phyloP scores from a whole-genome alignment of 2,888 invertebrate genomes.

The Steromphala cineraria region DNA sequence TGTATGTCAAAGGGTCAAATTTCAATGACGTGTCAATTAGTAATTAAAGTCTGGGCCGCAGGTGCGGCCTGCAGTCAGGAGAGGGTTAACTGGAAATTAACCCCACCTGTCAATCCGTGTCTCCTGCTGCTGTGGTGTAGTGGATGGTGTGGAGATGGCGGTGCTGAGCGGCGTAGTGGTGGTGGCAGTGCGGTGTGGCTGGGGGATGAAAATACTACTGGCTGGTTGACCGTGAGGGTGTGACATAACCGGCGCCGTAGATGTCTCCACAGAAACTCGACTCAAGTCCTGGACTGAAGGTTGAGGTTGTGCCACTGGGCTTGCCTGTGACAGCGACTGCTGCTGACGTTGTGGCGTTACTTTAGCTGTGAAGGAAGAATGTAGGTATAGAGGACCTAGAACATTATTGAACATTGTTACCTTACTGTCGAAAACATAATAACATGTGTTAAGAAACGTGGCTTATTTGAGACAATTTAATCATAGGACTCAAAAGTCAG shows the following conservation, averaged over 20 bases:
- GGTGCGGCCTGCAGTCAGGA: too few relatives aligned
- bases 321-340: slow-evolving; percentile 30
- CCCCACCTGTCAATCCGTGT: slow-evolving; percentile 23
- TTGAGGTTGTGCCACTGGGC: slow-evolving; percentile 28
- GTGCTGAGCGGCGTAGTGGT: slow-evolving; percentile 34
- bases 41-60: too few relatives aligned
- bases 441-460: too few relatives aligned
- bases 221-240: slow-evolving; percentile 26
- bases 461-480: too few relatives aligned
- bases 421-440: too few relatives aligned
- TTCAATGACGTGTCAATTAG: too few relatives aligned
- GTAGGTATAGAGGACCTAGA: not conserved
- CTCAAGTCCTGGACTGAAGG: slow-evolving; percentile 26
- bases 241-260: slow-evolving; percentile 23
- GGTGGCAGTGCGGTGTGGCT: slow-evolving; percentile 40
- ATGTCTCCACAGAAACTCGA: slow-evolving; percentile 27
- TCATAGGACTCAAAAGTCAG: too few relatives aligned
- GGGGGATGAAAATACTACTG: slow-evolving; percentile 44
- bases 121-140: not conserved
- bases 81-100: too few relatives aligned
- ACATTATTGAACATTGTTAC: too few relatives aligned
- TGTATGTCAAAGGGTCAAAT: too few relatives aligned
- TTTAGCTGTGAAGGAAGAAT: slow-evolving; percentile 53
- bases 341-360: slow-evolving; percentile 65
- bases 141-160: slow-evolving; percentile 18